phyloP scores from a whole-genome alignment of 2,888 invertebrate genomes.

The Colostygia pectinataria region DNA sequence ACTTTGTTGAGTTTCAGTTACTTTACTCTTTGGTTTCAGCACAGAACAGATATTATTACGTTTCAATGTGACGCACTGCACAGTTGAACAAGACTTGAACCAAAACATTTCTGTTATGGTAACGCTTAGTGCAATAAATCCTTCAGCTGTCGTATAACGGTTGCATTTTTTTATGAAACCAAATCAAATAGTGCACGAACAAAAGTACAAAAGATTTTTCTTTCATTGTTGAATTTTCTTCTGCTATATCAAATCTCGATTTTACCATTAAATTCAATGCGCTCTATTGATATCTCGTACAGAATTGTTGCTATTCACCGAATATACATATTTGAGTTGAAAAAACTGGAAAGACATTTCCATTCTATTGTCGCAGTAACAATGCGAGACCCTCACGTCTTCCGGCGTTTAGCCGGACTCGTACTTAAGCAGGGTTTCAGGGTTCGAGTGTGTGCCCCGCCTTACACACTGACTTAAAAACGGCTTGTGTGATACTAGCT shows the following conservation, averaged over 20 bases:
- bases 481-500: conserved; percentile 5
- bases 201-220: conserved; percentile 13
- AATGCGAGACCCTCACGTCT: conserved; percentile 60
- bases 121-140: too few species aligned
- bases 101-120: too few species aligned
- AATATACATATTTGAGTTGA: conserved; percentile 46
- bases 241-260: conserved; percentile 19
- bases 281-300: conserved; percentile 30
- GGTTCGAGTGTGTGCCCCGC: conserved; percentile 42
- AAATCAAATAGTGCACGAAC: conserved; percentile 16
- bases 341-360: conserved; percentile 63
- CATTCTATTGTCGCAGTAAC: conserved; percentile 63
- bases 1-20: too few species aligned
- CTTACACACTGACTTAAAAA: conserved; percentile 35
- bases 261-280: conserved; percentile 24
- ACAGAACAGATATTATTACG: too few species aligned
- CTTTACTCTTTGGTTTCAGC: too few species aligned
- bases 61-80: too few species aligned
- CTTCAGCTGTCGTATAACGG: not conserved
- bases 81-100: not conserved
- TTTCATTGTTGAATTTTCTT: conserved; percentile 17
- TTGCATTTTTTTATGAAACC: not conserved
- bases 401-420: conserved; percentile 68
- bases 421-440: conserved; percentile 44
- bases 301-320: conserved; percentile 41